Percentiles rank a stretch among this genome's conserved stretches.
phyloP scores from a whole-genome alignment of 2,888 invertebrate species.

The Sphaerophoria taeniata region DNA sequence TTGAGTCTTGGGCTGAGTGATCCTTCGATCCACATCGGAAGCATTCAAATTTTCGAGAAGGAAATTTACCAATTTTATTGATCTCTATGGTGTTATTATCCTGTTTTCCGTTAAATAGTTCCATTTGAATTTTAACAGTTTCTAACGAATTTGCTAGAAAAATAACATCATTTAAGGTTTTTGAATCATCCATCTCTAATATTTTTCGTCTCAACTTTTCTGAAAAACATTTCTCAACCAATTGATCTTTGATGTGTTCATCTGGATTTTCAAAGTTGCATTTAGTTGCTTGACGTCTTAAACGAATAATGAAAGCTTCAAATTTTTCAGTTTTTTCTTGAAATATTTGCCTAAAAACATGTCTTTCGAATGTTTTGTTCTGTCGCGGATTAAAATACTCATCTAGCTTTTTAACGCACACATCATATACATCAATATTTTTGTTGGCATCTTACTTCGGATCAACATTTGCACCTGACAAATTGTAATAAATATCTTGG shows the following conservation, averaged over 20 bases:
- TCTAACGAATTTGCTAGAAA: not conserved
- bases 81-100: not conserved
- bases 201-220: not conserved
- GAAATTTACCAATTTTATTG: not conserved
- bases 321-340: not conserved
- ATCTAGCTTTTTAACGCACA: not conserved
- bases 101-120: not conserved
- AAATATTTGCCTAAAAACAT: conserved; percentile 11
- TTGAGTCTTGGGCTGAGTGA: not conserved
- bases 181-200: not conserved
- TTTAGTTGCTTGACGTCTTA: not conserved
- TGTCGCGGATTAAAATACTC: not conserved
- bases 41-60: not conserved
- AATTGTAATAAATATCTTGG: not conserved
- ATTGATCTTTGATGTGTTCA: conserved; percentile 1
- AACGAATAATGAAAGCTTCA: conserved; percentile 3
- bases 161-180: not conserved
- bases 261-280: not conserved
- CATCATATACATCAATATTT: not conserved
- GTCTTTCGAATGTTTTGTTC: conserved; percentile 2
- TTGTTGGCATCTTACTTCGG: not conserved
- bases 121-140: not conserved
- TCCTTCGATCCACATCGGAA: conserved; percentile 7
- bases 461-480: not conserved
- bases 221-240: conserved; percentile 8